phyloP scores from a whole-genome alignment of 1,140 invertebrate species.

The Leptinotarsa defecta region DNA sequence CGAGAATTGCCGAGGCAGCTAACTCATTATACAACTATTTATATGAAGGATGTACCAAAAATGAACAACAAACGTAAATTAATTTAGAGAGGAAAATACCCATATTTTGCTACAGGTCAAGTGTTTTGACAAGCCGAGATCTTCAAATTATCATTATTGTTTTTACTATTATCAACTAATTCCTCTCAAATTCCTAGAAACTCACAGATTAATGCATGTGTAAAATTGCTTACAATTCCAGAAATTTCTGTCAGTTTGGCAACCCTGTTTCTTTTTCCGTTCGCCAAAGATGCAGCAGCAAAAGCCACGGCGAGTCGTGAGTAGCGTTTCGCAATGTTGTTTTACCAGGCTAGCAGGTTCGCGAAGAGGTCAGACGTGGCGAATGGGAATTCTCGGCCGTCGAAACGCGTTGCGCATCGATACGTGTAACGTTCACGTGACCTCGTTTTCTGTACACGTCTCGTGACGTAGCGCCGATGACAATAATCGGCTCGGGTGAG shows the following conservation, averaged over 20 bases:
- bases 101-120: too few species aligned
- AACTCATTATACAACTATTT: too few species aligned
- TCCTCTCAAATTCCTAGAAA: not conserved
- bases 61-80: too few species aligned
- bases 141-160: not conserved
- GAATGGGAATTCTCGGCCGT: conserved; percentile 18
- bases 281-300: too few species aligned
- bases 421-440: conserved; percentile 49
- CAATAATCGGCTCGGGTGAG: conserved; percentile 22
- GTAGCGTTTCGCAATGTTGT: conserved; percentile 16
- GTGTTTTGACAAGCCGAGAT: too few species aligned
- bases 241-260: not conserved
- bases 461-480: conserved; percentile 46
- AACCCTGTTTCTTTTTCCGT: not conserved
- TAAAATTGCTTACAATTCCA: not conserved
- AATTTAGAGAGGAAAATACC: too few species aligned
- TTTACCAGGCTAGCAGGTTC: conserved; percentile 24
- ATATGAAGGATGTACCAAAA: too few species aligned
- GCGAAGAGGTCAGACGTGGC: conserved; percentile 20
- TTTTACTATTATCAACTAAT: not conserved
- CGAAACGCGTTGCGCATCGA: conserved; percentile 20
- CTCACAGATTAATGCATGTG: not conserved
- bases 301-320: not conserved
- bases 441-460: conserved; percentile 41
- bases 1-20: too few species aligned